Evolutionary conservation across 2,113 vertebrate genomes (phyloP), one percentile per base, ranked within the genome.

Genomic region (Nibea albiflora): DNA sequence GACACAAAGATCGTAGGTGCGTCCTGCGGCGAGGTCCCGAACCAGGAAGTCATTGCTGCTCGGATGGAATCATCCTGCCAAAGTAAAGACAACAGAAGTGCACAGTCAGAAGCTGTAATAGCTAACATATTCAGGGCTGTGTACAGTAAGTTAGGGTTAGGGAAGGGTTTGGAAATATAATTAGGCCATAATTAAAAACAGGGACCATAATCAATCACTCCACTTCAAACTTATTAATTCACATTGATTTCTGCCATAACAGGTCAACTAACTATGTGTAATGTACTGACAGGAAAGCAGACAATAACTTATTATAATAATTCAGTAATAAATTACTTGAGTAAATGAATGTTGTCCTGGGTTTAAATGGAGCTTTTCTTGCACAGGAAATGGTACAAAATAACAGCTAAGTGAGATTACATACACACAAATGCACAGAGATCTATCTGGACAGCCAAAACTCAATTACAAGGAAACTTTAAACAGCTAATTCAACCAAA

Each of bases 61-160:
- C n/a, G 0, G 97, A 97, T 0, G 97, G 96, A 68, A 99, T 98
- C 98, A 99, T 98, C 94, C 98, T 99, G 85, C 57, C 67, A 76
- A 83, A 78, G 44, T 10, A 80, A 84, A 85, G 16, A 70, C 3
- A 83, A 14, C 53, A 76, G 15, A 68, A 50, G 60, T 9, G 4
- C 39, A 28, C 10, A 60, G 3, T 56, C 28, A 52, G 10, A 28
- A 16, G 54, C 16, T 20, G 4, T 44, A 52, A 22, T 44, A 58
- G 15, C 19, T 61, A 9, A 39, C 35, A 39, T 8, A 39, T 9
- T 39, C 35, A 39, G 35, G 35, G 35, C 7, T 39, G 35, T 39
- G 35, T 39, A 26, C 24, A 26, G 24, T 26, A 9, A 39, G 35
- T 39, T 39, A 39, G 7, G 35, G 35, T 39, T 39, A 39, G 35